Evolutionary conservation across 2,888 invertebrate species (phyloP), one percentile per base, ranked within the genome.

Genomic region (Hirtodrosophila trivittata): DNA sequence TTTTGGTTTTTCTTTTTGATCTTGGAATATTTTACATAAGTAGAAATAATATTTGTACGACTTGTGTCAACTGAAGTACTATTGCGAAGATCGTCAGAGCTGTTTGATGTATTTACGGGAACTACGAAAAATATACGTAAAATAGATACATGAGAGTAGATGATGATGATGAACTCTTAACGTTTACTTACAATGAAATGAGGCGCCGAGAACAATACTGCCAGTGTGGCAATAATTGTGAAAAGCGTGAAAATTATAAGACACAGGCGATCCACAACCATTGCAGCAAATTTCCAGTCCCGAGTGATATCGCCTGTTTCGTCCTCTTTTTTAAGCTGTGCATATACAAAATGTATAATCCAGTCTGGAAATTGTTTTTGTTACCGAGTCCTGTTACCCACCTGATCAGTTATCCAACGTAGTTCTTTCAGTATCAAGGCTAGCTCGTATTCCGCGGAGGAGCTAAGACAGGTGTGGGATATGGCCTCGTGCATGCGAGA

Each of bases 241-340:
- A 97, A 97, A 92, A 97, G 94, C 92, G 97, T 97, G 95, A 98
- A 98, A 93, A 98, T 95, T 93, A 98, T 97, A 94, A 98, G 96
- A 95, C 98, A 98, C 94, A 98, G 94, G 93, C 98, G 95, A 94
- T 98, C 98, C 92, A 98, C 97, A 92, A 98, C 98, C 97, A 98
- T 98, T 92, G 98, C 98, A 91, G 98, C 98, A 92, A 98, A 98
- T 93, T 98, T 98, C 98, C 98, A 98, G 94, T 98, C 98, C 92
- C 97, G 96, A 91, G 97, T 95, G 90, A 97, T 93, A 91, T 97
- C 97, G 91, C 95, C 95, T 88, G 96, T 95, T 91, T 97, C 96
- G 91, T 98, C 98, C 91, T 97, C 97, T 91, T 96, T 95, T 91
- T 97, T 95, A 88, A 96, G 93, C 92, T 95, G 95, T n/a, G n/a